Evolutionary conservation across 2,888 invertebrate species (phyloP).

Genomic region (Ophioninae sp.): DNA sequence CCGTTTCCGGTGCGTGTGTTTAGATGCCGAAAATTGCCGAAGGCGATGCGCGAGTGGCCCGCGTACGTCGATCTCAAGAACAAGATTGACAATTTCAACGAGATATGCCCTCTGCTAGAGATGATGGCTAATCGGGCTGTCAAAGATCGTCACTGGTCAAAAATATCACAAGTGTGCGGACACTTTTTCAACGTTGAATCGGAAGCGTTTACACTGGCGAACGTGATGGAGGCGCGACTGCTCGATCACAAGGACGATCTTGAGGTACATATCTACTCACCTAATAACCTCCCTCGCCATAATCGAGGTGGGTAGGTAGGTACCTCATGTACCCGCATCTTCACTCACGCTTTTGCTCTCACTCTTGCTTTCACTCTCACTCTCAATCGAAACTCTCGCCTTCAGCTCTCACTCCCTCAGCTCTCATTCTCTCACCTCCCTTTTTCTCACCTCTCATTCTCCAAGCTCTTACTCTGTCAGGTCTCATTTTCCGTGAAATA

Average conservation of each 20-base stretch:
- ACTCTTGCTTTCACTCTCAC: too few relatives aligned
- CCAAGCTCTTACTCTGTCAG: too few relatives aligned
- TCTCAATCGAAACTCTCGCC: too few relatives aligned
- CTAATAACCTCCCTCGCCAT: too few relatives aligned
- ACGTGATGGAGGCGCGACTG: conserved; percentile 93
- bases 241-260: conserved; percentile 92
- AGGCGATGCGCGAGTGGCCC: conserved; percentile 93
- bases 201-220: conserved; percentile 89
- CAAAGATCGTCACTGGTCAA: conserved; percentile 91
- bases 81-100: conserved; percentile 95
- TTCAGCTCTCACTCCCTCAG: too few relatives aligned
- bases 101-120: conserved; percentile 92
- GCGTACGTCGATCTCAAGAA: conserved; percentile 92
- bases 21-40: conserved; percentile 92
- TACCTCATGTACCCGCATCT: too few relatives aligned
- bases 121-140: conserved; percentile 94
- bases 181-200: conserved; percentile 91
- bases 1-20: background rate
- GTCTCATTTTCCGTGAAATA: too few relatives aligned
- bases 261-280: conserved; percentile 83
- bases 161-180: conserved; percentile 83
- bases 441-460: too few relatives aligned
- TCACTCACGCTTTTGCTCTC: too few relatives aligned
- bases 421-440: too few relatives aligned
- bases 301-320: background rate